Evolutionary conservation across 2,113 vertebrate genomes (phyloP).

Genomic region (Cygnus atratus): DNA sequence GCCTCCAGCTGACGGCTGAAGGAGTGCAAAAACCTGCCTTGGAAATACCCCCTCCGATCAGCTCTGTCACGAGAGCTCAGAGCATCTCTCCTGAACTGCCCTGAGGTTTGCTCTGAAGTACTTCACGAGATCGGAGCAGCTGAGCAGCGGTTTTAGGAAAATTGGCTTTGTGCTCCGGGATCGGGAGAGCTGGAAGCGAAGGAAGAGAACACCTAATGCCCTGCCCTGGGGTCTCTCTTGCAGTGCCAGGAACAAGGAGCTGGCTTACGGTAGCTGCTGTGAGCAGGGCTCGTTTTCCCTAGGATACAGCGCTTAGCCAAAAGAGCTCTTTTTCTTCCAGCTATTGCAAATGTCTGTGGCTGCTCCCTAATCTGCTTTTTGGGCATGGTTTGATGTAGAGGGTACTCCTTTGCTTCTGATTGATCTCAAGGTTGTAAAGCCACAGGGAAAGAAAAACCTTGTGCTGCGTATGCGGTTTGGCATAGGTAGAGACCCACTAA

Average conservation of each 20-base stretch:
- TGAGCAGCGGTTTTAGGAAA: background rate
- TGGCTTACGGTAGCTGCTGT: background rate
- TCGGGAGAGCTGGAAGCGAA: background rate
- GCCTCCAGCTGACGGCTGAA: background rate
- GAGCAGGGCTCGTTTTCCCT: background rate
- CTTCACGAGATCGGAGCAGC: background rate
- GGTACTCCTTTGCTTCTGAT: background rate
- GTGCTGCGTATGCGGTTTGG: background rate
- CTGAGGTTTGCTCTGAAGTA: background rate
- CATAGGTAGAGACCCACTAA: background rate
- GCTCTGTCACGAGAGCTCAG: background rate
- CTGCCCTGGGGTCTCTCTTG: background rate
- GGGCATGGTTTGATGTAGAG: background rate
- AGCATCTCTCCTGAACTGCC: background rate
- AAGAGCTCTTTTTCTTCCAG: background rate
- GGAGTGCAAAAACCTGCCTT: background rate
- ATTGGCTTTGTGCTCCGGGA: background rate
- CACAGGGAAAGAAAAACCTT: background rate
- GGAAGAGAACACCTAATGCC: constrained; percentile 22
- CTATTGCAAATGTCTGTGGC: background rate
- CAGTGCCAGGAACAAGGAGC: background rate
- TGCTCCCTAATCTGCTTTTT: background rate
- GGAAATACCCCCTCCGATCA: background rate
- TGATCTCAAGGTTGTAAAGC: background rate
- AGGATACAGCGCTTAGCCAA: background rate